phyloP scores from a whole-genome alignment of 2,797 vertebrate species.

The Psittacula derbiana region DNA sequence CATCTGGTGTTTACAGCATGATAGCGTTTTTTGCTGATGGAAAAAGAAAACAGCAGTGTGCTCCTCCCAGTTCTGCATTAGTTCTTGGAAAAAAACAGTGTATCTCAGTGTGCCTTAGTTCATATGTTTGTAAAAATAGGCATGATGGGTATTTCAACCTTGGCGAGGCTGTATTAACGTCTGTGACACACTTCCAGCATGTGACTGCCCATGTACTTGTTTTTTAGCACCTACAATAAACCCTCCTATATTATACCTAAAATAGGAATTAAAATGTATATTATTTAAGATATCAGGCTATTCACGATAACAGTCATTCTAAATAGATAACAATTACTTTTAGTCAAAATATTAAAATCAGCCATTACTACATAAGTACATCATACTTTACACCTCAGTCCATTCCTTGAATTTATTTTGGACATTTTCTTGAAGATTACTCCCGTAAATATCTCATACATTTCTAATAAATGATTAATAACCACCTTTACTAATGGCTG shows the following conservation, averaged over 20 bases:
- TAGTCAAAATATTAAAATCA: background rate
- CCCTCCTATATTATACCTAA: background rate
- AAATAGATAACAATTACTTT: background rate
- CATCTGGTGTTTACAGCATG: conserved; percentile 68
- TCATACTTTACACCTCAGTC: background rate
- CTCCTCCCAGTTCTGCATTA: background rate
- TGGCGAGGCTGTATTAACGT: background rate
- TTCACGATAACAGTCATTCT: background rate
- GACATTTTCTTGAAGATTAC: background rate
- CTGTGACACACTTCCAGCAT: background rate
- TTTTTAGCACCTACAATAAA: background rate
- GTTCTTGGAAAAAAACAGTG: conserved; percentile 20
- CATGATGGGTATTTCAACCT: background rate
- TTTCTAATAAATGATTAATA: conserved; percentile 52
- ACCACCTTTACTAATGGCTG: conserved; percentile 4
- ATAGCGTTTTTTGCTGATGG: conserved; percentile 51
- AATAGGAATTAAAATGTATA: background rate
- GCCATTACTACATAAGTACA: background rate
- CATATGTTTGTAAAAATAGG: background rate
- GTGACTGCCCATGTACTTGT: background rate
- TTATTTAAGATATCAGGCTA: background rate
- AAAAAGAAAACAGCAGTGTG: conserved; percentile 19
- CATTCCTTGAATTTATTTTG: background rate
- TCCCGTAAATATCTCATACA: background rate
- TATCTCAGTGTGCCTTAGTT: background rate